Conservation (phyloP, 2,113 vertebrate species). For the Pao palembangensis region DNA sequence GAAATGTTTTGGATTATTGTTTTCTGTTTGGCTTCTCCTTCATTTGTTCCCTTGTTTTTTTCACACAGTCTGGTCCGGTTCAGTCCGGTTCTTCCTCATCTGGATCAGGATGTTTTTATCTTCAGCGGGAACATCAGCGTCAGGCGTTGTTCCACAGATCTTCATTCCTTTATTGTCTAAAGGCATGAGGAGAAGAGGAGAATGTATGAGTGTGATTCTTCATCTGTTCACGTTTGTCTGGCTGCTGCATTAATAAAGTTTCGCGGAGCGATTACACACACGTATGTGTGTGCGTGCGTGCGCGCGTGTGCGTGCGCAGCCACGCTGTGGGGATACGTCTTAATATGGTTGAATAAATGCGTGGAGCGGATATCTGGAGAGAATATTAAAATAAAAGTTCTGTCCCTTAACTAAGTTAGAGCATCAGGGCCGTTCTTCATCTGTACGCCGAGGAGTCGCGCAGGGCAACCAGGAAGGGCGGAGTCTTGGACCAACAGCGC, state of each 20-base stretch:
- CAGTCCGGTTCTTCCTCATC: too few relatives aligned
- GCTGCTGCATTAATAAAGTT: too few relatives aligned
- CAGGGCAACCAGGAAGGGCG: neutral
- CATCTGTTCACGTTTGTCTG: neutral
- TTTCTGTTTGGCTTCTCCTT: too few relatives aligned
- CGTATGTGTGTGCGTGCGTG: too few relatives aligned
- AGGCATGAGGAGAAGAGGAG: conserved; percentile 9
- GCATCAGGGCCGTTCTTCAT: conserved; percentile 13
- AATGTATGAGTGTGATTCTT: conserved; percentile 9
- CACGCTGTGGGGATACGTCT: conserved; percentile 21
- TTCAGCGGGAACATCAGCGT: too few relatives aligned
- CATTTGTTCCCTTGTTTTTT: too few relatives aligned
- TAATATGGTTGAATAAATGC: conserved; percentile 54
- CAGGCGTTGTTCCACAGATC: too few relatives aligned
- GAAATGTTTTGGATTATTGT: too few relatives aligned
- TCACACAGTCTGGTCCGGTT: too few relatives aligned
- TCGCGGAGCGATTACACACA: too few relatives aligned
- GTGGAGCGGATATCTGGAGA: conserved; percentile 47
- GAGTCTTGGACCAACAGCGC: neutral
- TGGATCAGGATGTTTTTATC: too few relatives aligned
- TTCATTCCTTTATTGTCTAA: neutral
- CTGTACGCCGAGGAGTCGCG: neutral
- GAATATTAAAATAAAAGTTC: conserved; percentile 44
- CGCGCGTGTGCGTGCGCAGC: neutral
- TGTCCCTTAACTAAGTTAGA: conserved; percentile 40